Percentiles rank a stretch among this genome's conserved stretches.
phyloP scores from a whole-genome alignment of 1,140 invertebrate genomes.

The Drosophila nikananu region DNA sequence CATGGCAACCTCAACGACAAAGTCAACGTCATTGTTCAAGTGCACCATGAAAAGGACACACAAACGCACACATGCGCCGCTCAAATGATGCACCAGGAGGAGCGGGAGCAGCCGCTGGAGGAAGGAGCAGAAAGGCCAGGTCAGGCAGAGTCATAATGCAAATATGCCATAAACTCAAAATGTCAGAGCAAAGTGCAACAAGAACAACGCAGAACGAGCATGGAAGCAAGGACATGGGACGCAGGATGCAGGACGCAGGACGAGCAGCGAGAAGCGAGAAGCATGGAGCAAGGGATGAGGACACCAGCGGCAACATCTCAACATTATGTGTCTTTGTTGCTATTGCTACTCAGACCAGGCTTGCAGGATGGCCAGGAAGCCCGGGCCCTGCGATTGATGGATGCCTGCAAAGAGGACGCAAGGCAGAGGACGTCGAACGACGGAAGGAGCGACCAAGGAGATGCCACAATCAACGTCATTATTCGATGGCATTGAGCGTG shows the following conservation, averaged over 20 bases:
- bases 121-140: conserved; percentile 16
- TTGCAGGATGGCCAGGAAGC: conserved; percentile 36
- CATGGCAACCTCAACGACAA: conserved; percentile 60
- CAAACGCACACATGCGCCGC: conserved; percentile 22
- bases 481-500: conserved; percentile 69
- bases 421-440: not conserved
- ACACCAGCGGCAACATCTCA: conserved; percentile 66
- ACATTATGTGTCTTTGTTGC: conserved; percentile 59
- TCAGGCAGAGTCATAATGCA: conserved; percentile 70
- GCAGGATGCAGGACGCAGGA: conserved; percentile 1
- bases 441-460: conserved; percentile 33
- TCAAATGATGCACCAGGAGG: conserved; percentile 7
- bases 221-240: conserved; percentile 14
- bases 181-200: conserved; percentile 76
- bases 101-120: not conserved
- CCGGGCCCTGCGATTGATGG: conserved; percentile 69
- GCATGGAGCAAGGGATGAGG: conserved; percentile 25
- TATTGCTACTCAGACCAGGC: conserved; percentile 35
- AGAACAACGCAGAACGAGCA: conserved; percentile 41
- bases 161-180: conserved; percentile 82
- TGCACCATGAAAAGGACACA: conserved; percentile 51
- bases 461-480: conserved; percentile 76
- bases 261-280: conserved; percentile 1
- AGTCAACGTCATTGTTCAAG: conserved; percentile 72
- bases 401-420: conserved; percentile 37